A percentile compares a stretch with the other conserved stretches of the same genome.
phyloP scores from a whole-genome alignment of 1,140 invertebrate species.

The Ceratosolen fusciceps region DNA sequence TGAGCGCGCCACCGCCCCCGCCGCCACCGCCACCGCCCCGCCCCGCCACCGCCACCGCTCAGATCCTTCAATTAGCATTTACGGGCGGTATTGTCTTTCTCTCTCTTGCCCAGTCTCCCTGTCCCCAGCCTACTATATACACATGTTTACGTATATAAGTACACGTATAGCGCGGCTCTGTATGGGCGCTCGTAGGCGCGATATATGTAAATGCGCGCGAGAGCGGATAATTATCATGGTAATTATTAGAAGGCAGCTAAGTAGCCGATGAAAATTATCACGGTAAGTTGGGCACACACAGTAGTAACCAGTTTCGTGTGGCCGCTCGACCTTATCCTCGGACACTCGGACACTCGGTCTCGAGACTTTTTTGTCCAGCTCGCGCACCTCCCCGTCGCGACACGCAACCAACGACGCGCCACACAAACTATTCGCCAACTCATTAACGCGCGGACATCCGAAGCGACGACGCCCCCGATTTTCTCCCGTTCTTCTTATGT shows the following conservation, averaged over 20 bases:
- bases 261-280: slow-evolving; percentile 68
- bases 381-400: background rate
- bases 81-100: slow-evolving; percentile 60
- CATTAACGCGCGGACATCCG: background rate
- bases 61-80: slow-evolving; percentile 67
- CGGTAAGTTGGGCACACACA: slow-evolving; percentile 53
- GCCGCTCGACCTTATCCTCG: background rate
- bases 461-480: background rate
- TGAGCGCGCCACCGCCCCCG: slow-evolving; percentile 22
- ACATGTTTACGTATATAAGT: no score
- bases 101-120: no score
- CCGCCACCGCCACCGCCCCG: no score
- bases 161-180: background rate
- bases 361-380: background rate
- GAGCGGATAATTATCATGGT: slow-evolving; percentile 68
- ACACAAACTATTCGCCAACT: background rate
- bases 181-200: slow-evolving; percentile 24
- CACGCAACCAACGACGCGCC: background rate
- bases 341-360: background rate
- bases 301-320: slow-evolving; percentile 50
- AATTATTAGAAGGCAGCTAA: slow-evolving; percentile 69
- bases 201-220: slow-evolving; percentile 55
- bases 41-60: slow-evolving; percentile 36
- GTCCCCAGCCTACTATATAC: no score
- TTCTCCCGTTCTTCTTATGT: background rate